Evolutionary conservation across 2,113 vertebrate genomes (phyloP).

Genomic region (Phyllostomus hastatus): DNA sequence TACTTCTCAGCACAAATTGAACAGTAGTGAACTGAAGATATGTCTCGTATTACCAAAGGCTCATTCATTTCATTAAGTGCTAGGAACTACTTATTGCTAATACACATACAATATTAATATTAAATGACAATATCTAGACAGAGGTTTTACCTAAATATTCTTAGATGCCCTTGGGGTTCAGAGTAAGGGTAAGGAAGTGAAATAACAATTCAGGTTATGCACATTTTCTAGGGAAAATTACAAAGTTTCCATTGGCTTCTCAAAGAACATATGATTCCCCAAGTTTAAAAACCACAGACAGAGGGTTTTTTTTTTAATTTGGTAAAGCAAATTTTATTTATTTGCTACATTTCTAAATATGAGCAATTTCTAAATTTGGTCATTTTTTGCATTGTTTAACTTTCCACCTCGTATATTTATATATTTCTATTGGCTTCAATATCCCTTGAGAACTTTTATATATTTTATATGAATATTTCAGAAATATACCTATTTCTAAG

Average conservation of each 20-base stretch:
- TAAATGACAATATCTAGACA: slow-evolving; percentile 5
- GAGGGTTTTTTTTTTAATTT: background rate
- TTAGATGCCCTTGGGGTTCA: background rate
- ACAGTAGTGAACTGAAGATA: background rate
- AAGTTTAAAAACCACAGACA: slow-evolving; percentile 34
- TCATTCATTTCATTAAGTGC: slow-evolving; percentile 14
- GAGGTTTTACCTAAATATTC: background rate
- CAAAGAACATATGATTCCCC: background rate
- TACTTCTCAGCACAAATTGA: background rate
- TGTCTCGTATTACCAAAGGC: background rate
- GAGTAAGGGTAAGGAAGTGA: background rate
- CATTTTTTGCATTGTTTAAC: background rate
- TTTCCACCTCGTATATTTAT: background rate
- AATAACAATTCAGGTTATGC: background rate
- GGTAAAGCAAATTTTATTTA: slow-evolving; percentile 16
- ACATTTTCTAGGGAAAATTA: slow-evolving; percentile 4
- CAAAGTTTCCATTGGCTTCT: background rate
- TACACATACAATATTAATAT: background rate
- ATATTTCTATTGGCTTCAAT: background rate
- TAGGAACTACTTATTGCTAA: background rate
- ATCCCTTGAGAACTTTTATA: background rate
- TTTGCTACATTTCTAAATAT: slow-evolving; percentile 32
- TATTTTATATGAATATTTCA: slow-evolving; percentile 11
- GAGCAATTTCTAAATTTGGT: background rate
- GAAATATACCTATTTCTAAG: slow-evolving; percentile 43